phyloP scores from a whole-genome alignment of 2,113 vertebrate species.

The Phalacrocorax pelagicus region DNA sequence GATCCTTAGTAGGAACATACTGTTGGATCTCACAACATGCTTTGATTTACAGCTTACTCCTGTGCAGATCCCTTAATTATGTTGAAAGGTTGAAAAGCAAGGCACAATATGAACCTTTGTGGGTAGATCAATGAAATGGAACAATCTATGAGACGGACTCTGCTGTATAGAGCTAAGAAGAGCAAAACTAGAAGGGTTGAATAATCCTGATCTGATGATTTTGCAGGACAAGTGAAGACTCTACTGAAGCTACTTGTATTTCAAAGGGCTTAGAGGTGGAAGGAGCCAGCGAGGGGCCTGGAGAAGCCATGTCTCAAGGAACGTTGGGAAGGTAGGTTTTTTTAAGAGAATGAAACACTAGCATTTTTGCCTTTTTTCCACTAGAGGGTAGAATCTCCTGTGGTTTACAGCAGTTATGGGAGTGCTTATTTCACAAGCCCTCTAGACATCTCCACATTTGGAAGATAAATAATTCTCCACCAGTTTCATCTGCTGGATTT shows the following conservation, averaged over 20 bases:
- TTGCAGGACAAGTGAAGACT: neutral
- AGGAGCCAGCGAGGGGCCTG: neutral
- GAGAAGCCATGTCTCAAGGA: neutral
- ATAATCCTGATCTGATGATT: neutral
- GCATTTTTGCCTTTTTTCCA: neutral
- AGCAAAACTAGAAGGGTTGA: neutral
- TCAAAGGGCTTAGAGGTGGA: neutral
- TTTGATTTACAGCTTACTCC: neutral
- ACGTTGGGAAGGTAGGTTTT: accelerated
- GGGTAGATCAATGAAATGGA: neutral
- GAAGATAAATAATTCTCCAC: neutral
- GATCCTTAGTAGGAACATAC: neutral
- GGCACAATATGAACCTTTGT: neutral
- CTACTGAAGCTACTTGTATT: neutral
- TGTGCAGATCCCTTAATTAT: neutral
- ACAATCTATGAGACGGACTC: neutral
- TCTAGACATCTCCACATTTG: neutral
- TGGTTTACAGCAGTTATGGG: neutral
- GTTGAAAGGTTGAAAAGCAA: neutral
- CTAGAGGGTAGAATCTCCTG: neutral
- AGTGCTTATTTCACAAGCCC: neutral
- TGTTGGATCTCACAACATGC: neutral
- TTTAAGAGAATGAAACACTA: neutral
- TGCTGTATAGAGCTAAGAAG: neutral
- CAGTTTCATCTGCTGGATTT: neutral